Conservation (phyloP, 2,797 vertebrate genomes). For the Ispidina picta region DNA sequence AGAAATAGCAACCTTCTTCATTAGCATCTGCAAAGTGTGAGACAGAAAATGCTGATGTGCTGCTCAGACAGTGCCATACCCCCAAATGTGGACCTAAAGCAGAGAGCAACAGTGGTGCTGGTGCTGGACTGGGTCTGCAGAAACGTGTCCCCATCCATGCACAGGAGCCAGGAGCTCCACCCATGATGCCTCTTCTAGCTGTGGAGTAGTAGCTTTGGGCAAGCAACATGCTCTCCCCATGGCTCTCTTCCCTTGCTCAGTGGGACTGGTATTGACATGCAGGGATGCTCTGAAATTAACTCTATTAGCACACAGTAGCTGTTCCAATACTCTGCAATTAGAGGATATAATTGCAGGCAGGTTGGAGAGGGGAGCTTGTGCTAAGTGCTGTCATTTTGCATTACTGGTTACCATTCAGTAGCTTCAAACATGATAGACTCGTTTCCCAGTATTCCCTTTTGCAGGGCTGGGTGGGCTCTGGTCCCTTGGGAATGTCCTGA, state of each 20-base stretch:
- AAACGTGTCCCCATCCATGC: fast-evolving
- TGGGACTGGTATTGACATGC: background rate
- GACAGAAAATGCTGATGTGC: background rate
- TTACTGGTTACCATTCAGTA: background rate
- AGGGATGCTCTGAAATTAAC: background rate
- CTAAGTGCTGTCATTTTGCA: background rate
- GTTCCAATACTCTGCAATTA: background rate
- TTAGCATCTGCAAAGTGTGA: background rate
- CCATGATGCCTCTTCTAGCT: fast-evolving
- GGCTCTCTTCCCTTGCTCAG: background rate
- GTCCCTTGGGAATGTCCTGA: background rate
- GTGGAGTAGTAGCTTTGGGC: background rate
- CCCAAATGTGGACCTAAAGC: fast-evolving
- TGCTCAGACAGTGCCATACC: background rate
- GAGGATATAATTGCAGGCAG: background rate
- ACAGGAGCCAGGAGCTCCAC: background rate
- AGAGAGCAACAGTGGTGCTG: fast-evolving
- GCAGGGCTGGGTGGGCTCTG: background rate
- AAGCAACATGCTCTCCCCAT: background rate
- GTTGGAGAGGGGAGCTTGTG: background rate
- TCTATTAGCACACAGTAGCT: background rate
- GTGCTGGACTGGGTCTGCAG: background rate
- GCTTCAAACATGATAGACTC: background rate
- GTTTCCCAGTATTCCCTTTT: background rate
- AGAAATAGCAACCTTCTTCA: background rate